These are phyloP conservation scores for Pocillopora verrucosa DNA, from an alignment of 64 coral and sea anemone genomes.

Conservation along the genomic window DNA sequence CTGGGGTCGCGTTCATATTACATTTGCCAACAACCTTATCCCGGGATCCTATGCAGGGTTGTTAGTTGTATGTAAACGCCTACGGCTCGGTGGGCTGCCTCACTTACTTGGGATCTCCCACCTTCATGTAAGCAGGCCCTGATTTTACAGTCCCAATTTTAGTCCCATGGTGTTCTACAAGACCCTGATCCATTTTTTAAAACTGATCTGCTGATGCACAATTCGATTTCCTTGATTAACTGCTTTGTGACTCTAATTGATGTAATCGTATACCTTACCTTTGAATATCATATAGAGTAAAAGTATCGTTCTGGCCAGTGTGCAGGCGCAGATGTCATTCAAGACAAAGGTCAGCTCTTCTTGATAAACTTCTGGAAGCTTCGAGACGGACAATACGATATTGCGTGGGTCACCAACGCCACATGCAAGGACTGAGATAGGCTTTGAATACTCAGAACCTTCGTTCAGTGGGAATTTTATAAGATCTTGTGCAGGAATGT, in stretches of 20 bases:
- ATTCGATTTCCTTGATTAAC: no score
- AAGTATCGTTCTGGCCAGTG: conserved; percentile 57
- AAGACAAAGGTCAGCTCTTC: conserved; percentile 46
- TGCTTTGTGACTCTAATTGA: no score
- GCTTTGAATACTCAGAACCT: conserved; percentile 13
- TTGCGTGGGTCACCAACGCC: conserved; percentile 62
- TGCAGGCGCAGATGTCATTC: conserved; percentile 63
- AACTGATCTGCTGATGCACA: no score
- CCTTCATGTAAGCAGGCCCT: no score
- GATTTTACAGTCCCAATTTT: no score
- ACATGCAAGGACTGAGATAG: conserved; percentile 34
- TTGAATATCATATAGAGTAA: conserved; percentile 51
- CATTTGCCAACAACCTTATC: no score
- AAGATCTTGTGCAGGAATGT: conserved; percentile 43
- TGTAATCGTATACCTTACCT: conserved; percentile 20
- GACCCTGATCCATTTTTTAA: no score
- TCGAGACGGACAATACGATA: conserved; percentile 18
- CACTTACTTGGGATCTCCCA: no score
- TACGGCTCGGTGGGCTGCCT: no score
- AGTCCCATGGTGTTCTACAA: no score
- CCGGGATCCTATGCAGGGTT: no score
- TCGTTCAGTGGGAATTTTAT: conserved; percentile 59
- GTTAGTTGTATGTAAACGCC: neutral
- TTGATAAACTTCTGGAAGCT: conserved; percentile 38
- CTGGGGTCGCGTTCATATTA: no score